Evolutionary conservation across 2,888 invertebrate genomes (phyloP).

Genomic region (Cephus sareptanus): DNA sequence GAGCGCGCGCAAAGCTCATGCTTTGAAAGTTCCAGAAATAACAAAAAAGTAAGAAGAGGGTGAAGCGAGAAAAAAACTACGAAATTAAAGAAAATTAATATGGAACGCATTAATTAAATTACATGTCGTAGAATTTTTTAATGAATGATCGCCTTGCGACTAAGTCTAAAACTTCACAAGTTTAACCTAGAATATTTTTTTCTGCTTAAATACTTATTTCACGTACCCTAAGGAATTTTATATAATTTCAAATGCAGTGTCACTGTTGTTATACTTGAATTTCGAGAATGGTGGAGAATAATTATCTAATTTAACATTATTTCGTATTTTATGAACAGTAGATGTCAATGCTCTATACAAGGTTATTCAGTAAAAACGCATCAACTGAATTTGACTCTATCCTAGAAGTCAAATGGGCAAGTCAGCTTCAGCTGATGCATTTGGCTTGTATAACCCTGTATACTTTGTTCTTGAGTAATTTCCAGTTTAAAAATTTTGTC

Average conservation of each 20-base stretch:
- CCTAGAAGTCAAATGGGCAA: no score
- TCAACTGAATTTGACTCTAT: neutral
- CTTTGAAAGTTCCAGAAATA: neutral
- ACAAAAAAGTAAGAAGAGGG: neutral
- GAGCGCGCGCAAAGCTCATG: neutral
- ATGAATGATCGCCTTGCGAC: conserved; percentile 4
- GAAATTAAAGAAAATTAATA: neutral
- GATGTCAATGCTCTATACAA: neutral
- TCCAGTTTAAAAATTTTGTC: conserved; percentile 5
- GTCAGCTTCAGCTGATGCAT: neutral
- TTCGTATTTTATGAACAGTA: neutral
- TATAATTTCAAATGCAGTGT: neutral
- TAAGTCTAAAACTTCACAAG: neutral
- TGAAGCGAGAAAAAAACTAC: neutral
- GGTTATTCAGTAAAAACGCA: neutral
- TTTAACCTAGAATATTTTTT: neutral
- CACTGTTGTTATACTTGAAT: neutral
- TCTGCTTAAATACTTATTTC: neutral
- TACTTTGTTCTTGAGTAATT: neutral
- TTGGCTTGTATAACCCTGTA: neutral
- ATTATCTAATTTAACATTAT: neutral
- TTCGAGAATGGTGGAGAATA: conserved; percentile 5
- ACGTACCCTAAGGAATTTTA: neutral
- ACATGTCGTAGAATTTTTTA: conserved; percentile 5
- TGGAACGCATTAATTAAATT: neutral